Base-by-base conservation (phyloP, 2,888 invertebrate genomes). In the Dromius quadrimaculatus region DNA sequence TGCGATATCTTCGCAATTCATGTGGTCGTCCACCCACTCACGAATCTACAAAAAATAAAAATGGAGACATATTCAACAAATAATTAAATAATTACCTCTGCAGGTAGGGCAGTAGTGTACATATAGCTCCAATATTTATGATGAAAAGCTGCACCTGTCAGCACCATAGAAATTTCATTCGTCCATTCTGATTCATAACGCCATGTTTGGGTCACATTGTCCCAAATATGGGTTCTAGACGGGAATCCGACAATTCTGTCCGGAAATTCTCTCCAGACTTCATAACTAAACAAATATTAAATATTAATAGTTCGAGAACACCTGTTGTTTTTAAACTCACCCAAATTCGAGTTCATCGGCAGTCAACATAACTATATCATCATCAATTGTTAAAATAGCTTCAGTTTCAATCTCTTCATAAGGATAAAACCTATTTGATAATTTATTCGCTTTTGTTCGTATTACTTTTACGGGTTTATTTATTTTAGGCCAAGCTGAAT, bases 1-100 rank as follows among this genome's bases (percentile, higher is more conserved):
- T 0, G 97, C 97, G 76, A 98, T 96, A 80, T 98, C 97, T 82
- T 98, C 98, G 80, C 97, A 98, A 83, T 98, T 98, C 93, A 97
- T 97, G 79, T 94, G 92, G 11, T 93, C 91, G 81, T 98, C 97
- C 0, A 97, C 97, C 94, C 94, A 97, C 65, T 89, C 85, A 71
- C 92, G 61, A 38, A 70, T 70, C 68, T 68, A 20, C 15, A 47
- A 19, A 15, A 8, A 13, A 17, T 15, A 15, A 47, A 28, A 28
- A 28, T 28, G 3, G 28, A 28, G 28, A 5, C 3, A 28, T 8
- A 47, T 41, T 41, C 4, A 41, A 9, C 11, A 41, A n/a, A 3
- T 47, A 17, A 17, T 47, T 17, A 47, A 47, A n/a, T n/a, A 47
- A 4, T 90, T 43, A 97, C 91, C 76, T 91, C 89, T 0, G 88